phyloP scores from a whole-genome alignment of 2,888 invertebrate genomes.

The Pyrocoelia pectoralis region DNA sequence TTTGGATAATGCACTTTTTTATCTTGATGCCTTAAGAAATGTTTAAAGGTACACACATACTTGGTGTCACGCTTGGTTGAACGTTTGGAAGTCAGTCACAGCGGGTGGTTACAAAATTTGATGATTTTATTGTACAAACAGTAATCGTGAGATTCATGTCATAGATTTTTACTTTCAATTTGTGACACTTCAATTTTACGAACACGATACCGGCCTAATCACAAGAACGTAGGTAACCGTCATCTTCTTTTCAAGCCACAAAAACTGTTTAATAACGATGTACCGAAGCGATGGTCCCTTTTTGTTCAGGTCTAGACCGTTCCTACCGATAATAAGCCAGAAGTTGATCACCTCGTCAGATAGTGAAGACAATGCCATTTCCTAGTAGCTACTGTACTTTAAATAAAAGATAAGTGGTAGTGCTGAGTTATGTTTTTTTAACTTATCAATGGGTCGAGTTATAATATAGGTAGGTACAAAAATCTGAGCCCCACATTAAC shows the following conservation, averaged over 20 bases:
- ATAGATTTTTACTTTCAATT: background rate
- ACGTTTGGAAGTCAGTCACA: constrained; percentile 18
- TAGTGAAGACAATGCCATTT: background rate
- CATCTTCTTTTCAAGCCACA: constrained; percentile 21
- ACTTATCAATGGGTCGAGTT: background rate
- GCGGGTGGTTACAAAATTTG: constrained; percentile 26
- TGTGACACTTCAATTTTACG: too few relatives aligned
- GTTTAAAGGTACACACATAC: background rate
- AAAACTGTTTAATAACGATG: constrained; percentile 32
- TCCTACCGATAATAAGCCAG: background rate
- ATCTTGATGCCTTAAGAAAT: constrained; percentile 20
- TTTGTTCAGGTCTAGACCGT: constrained; percentile 24
- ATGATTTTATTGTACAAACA: constrained; percentile 20
- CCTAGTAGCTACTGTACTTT: background rate
- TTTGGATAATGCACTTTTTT: constrained; percentile 32
- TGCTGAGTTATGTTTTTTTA: background rate
- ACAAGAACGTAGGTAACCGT: constrained; percentile 26
- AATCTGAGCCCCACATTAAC: constrained; percentile 14
- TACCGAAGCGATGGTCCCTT: constrained; percentile 14
- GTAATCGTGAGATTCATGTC: background rate
- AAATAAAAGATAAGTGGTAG: background rate
- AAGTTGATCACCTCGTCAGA: constrained; percentile 4
- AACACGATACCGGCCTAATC: too few relatives aligned
- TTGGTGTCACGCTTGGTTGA: constrained; percentile 17
- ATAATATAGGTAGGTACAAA: too few relatives aligned